Evolutionary conservation across 2,113 vertebrate genomes (phyloP).

Genomic region (Balaeniceps rex): DNA sequence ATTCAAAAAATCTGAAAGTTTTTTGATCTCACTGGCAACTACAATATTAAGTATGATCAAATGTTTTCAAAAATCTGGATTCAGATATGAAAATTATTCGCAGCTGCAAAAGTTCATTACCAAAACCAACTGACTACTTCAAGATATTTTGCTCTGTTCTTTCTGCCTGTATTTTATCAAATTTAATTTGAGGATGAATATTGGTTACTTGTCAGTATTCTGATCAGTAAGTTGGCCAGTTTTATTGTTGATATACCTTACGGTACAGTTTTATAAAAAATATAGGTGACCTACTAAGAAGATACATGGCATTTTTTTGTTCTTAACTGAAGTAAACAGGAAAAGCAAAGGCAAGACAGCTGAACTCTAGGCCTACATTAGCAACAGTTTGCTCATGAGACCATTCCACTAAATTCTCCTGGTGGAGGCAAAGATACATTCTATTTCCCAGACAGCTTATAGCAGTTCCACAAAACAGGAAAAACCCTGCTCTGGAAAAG

Average conservation of each 20-base stretch:
- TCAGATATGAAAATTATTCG: neutral
- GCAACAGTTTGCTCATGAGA: neutral
- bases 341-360: neutral
- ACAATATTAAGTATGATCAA: neutral
- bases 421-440: neutral
- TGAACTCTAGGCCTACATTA: neutral
- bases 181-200: neutral
- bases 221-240: neutral
- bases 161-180: neutral
- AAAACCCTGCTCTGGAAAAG: neutral
- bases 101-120: neutral
- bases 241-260: neutral
- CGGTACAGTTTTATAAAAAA: neutral
- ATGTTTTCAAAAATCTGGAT: neutral
- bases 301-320: neutral
- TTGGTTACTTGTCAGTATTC: neutral
- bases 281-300: neutral
- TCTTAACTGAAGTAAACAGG: neutral
- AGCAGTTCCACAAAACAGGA: neutral
- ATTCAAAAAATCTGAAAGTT: neutral
- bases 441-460: neutral
- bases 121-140: neutral
- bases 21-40: neutral
- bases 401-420: neutral
- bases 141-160: neutral